Evolutionary conservation across 2,888 invertebrate species (phyloP).

Genomic region (Deilephila porcellus): DNA sequence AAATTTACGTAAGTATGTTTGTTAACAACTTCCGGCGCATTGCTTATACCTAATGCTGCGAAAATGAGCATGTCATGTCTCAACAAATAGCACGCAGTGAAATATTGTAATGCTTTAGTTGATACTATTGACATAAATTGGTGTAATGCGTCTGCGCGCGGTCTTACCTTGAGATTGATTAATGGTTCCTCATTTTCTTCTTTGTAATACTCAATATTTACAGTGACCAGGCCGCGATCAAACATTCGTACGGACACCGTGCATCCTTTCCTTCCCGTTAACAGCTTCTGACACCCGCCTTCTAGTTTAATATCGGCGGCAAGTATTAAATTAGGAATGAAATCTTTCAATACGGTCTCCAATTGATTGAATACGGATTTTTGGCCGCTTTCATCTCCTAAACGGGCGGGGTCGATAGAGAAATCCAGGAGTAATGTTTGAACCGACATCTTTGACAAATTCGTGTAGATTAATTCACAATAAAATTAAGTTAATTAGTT

Average conservation of each 20-base stretch:
- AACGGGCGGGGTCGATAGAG: conserved; percentile 88
- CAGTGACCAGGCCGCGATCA: conserved; percentile 90
- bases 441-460: conserved; percentile 87
- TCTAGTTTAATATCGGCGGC: conserved; percentile 88
- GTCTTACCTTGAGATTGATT: conserved; percentile 89
- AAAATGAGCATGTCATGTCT: too few species aligned
- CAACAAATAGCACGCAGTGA: background rate
- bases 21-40: too few species aligned
- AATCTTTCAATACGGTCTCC: conserved; percentile 88
- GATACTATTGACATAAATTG: background rate
- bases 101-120: background rate
- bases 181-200: conserved; percentile 89
- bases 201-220: conserved; percentile 93
- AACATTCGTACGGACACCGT: conserved; percentile 90
- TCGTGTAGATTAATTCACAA: conserved; percentile 13
- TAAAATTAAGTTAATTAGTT: background rate
- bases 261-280: conserved; percentile 88
- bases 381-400: conserved; percentile 87
- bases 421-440: conserved; percentile 93
- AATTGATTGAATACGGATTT: conserved; percentile 87
- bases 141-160: background rate
- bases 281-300: conserved; percentile 88
- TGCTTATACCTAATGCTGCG: too few species aligned
- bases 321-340: conserved; percentile 88
- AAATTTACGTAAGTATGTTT: too few species aligned